These are phyloP conservation scores for Prochilodus magdalenae DNA, from an alignment of 2,113 vertebrate genomes.

Conservation along the genomic window DNA sequence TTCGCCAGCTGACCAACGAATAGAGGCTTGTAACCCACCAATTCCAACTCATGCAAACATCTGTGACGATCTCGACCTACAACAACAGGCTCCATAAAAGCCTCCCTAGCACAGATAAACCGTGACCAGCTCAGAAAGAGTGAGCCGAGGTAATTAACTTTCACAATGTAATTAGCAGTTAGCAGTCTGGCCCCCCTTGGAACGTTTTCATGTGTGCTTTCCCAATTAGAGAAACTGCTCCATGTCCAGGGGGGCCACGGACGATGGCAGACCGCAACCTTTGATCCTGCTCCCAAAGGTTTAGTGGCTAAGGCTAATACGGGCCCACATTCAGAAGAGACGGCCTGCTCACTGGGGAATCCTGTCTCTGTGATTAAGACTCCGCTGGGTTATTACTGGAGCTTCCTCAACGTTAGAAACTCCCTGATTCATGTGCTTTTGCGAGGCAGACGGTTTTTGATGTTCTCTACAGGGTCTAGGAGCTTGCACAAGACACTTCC, in stretches of 20 bases:
- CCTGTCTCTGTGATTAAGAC: background rate
- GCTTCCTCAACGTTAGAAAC: background rate
- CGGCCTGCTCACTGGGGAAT: background rate
- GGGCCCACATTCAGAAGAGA: background rate
- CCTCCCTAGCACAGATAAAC: conserved; percentile 47
- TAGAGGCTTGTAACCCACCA: background rate
- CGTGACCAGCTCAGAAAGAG: conserved; percentile 56
- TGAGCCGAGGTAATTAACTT: conserved; percentile 61
- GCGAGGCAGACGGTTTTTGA: background rate
- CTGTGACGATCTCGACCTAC: background rate
- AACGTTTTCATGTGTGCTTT: conserved; percentile 61
- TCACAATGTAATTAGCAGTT: conserved; percentile 65
- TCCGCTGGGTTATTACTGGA: background rate
- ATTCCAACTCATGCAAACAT: background rate
- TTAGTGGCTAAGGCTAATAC: conserved; percentile 21
- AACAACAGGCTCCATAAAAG: conserved; percentile 13
- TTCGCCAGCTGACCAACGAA: background rate
- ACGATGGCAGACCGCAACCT: conserved; percentile 48
- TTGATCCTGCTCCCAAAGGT: conserved; percentile 64
- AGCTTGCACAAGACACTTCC: background rate
- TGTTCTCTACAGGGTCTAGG: background rate
- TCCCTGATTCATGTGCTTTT: background rate
- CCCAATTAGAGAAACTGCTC: conserved; percentile 61
- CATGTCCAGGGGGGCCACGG: conserved; percentile 44
- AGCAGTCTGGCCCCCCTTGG: conserved; percentile 53